These are phyloP conservation scores for Dasypolia templi DNA, from an alignment of 2,888 invertebrate species.

Conservation along the genomic window DNA sequence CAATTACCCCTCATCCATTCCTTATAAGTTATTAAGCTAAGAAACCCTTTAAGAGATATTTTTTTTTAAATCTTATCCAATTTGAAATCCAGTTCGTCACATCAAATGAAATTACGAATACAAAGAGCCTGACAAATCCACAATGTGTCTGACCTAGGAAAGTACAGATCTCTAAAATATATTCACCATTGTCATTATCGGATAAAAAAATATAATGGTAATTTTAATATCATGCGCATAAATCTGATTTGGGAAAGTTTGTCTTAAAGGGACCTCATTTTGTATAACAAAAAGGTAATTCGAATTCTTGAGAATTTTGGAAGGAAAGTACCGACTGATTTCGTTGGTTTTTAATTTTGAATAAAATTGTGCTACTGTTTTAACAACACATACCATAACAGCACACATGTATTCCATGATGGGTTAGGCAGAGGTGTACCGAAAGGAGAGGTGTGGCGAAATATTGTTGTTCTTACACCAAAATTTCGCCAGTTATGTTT, in stretches of 20 bases:
- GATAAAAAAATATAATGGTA: conserved; percentile 17
- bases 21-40: too few relatives aligned
- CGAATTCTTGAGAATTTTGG: background rate
- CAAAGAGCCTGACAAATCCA: background rate
- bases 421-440: background rate
- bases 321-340: background rate
- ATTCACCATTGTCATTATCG: background rate
- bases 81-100: background rate
- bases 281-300: background rate
- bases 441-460: too few relatives aligned
- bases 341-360: background rate
- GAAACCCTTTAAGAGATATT: background rate
- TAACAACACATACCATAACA: background rate
- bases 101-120: conserved; percentile 9
- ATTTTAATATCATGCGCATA: conserved; percentile 19
- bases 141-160: conserved; percentile 2
- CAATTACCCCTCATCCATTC: too few relatives aligned
- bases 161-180: conserved; percentile 2
- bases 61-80: background rate
- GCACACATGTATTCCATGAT: background rate
- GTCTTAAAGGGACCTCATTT: background rate
- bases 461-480: too few relatives aligned
- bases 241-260: conserved; percentile 18
- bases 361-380: background rate
- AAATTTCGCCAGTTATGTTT: too few relatives aligned